phyloP scores from a whole-genome alignment of 92 coral and sea anemone genomes.

The Actinernus sp. region DNA sequence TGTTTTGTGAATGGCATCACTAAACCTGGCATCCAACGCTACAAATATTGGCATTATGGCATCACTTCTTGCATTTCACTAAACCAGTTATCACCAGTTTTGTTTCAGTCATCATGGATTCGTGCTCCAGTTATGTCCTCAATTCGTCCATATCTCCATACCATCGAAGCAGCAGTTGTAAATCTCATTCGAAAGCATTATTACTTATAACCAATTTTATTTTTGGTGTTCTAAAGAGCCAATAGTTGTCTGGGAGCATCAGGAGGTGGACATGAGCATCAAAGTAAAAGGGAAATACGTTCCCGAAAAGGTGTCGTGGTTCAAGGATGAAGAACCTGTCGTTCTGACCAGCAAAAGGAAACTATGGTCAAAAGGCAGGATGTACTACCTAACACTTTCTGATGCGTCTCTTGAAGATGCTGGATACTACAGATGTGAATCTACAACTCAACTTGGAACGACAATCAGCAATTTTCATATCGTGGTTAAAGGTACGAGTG shows the following conservation, averaged over 20 bases:
- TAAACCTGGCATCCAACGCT: too few relatives aligned
- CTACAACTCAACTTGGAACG: constrained; percentile 83
- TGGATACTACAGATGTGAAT: constrained; percentile 89
- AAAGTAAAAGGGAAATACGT: constrained; percentile 77
- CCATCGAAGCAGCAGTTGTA: too few relatives aligned
- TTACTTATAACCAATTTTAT: too few relatives aligned
- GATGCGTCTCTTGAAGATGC: constrained; percentile 82
- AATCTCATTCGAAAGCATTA: too few relatives aligned
- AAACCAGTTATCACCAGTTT: too few relatives aligned
- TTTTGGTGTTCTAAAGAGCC: constrained; percentile 40
- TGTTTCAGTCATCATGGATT: too few relatives aligned
- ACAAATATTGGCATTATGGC: too few relatives aligned
- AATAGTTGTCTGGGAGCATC: constrained; percentile 80
- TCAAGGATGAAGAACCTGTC: constrained; percentile 72
- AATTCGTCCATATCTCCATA: too few relatives aligned
- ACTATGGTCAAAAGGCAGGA: constrained; percentile 64
- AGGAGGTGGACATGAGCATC: constrained; percentile 77
- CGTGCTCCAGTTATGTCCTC: too few relatives aligned
- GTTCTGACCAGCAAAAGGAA: constrained; percentile 57
- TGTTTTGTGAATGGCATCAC: too few relatives aligned
- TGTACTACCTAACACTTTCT: constrained; percentile 65
- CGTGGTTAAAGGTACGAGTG: constrained; percentile 80
- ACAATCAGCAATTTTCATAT: constrained; percentile 83
- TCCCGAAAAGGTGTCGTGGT: constrained; percentile 81
- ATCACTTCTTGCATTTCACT: too few relatives aligned